Conservation (phyloP, 1,140 invertebrate species). For the Plutomurus gul region DNA sequence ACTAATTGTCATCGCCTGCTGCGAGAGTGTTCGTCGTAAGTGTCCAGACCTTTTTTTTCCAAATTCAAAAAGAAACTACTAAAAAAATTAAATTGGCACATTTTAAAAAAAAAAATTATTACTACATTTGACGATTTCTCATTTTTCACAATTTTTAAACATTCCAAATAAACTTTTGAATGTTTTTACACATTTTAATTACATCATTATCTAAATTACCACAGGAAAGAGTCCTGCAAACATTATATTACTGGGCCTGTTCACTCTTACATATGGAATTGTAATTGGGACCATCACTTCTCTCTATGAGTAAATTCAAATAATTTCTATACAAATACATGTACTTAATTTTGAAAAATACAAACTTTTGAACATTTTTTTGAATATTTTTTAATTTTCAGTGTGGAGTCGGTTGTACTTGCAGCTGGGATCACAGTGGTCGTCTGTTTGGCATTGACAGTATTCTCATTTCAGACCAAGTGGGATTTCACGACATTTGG, state of each 20-base stretch:
- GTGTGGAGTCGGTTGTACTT: constrained; percentile 55
- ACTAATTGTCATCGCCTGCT: constrained; percentile 84
- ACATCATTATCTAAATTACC: no score
- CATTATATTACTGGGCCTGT: constrained; percentile 82
- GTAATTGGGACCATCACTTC: constrained; percentile 71
- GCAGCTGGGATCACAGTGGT: constrained; percentile 59
- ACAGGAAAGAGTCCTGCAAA: no score
- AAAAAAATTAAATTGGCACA: no score
- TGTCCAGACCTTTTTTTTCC: no score
- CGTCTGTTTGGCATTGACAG: constrained; percentile 61
- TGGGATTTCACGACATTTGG: constrained; percentile 61
- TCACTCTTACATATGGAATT: constrained; percentile 79
- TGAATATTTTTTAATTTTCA: constrained; percentile 16
- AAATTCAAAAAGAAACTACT: no score
- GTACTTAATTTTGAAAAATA: constrained; percentile 56
- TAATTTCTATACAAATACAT: not conserved
- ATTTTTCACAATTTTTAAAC: no score
- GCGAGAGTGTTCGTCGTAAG: constrained; percentile 75
- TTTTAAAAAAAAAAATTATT: no score
- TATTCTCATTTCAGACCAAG: constrained; percentile 62
- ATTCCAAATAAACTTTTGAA: no score
- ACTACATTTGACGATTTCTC: no score
- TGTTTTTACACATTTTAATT: no score
- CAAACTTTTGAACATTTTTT: not conserved
- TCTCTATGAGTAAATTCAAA: constrained; percentile 60